phyloP scores from a whole-genome alignment of 2,113 vertebrate genomes.

The Atractosteus spatula region DNA sequence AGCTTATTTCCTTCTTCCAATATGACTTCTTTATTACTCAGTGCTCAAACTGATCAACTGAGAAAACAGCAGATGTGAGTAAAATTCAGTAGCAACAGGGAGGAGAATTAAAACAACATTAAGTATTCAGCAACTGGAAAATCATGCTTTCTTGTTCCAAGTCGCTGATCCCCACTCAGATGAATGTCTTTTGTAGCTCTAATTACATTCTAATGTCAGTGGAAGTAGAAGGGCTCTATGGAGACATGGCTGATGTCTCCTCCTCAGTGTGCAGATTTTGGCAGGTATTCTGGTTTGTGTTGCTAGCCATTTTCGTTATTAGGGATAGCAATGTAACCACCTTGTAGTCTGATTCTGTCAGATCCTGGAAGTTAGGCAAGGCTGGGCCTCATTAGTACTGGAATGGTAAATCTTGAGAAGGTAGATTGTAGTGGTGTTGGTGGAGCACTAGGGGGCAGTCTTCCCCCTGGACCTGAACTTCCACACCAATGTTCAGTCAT shows the following conservation, averaged over 20 bases:
- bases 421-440: no score
- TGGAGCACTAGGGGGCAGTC: no score
- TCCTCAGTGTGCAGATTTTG: no score
- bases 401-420: no score
- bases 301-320: no score
- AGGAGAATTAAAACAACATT: slow-evolving; percentile 46
- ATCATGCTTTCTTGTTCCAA: slow-evolving; percentile 34
- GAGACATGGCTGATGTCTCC: slow-evolving; percentile 25
- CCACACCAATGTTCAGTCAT: no score
- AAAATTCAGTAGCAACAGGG: slow-evolving; percentile 45
- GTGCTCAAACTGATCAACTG: slow-evolving; percentile 34
- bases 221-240: slow-evolving; percentile 15
- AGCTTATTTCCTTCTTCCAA: slow-evolving; percentile 7
- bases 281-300: no score
- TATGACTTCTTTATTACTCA: slow-evolving; percentile 39
- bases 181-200: slow-evolving; percentile 27
- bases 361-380: no score
- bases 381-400: no score
- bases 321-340: no score
- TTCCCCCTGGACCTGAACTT: no score
- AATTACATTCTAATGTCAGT: slow-evolving; percentile 42
- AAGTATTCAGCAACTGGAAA: slow-evolving; percentile 42
- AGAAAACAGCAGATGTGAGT: slow-evolving; percentile 44
- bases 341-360: no score
- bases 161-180: slow-evolving; percentile 31